Base-by-base conservation (phyloP, 2,888 invertebrate genomes). In the Patella depressa region DNA sequence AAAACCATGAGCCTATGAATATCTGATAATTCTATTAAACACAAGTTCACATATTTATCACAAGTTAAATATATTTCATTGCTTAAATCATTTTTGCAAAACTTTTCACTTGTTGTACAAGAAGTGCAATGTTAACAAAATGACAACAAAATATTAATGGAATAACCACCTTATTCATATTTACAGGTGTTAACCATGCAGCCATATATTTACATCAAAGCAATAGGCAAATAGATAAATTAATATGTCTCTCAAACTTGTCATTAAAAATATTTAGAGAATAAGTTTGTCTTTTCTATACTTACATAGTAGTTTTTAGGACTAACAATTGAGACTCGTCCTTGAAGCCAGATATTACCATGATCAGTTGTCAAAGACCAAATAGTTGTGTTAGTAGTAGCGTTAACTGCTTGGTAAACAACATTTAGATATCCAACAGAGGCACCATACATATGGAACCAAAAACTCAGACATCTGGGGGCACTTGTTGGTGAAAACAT, bases 361-460 rank as follows among this genome's bases (percentile, higher is more conserved):
- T 83, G 80, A 72, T 87, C 83, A 24, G 84, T 83, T 2, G 77
- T 80, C n/a, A 87, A 73, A 24, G 81, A 78, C 88, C 88, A 89
- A 19, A 79, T 81, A 2, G 80, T 83, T n/a, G 78, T 79, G 34
- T 78, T 76, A 71, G 83, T 84, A 1, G 79, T 76, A 19, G 70
- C 79, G 76, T 84, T 83, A 29, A 78, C 78, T 3, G 81, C 79
- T 19, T 81, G 78, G 19, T 73, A 71, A 53, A 85, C 55, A 9
- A 86, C 85, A n/a, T 83, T 81, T 9, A 89, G 82, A 53, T 79
- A 81, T 17, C 86, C 87, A 7, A 85, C 80, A 54, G 86, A 80
- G 3, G 79, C 72, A 7, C 89, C 89, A 75, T 86, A 86, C 88
- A 89, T 87, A 79, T 87, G 86, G 80, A 85, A 88, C 88, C 88